These are phyloP conservation scores for Artemia sinica DNA, from an alignment of 2,888 invertebrate genomes.

Conservation along the genomic window DNA sequence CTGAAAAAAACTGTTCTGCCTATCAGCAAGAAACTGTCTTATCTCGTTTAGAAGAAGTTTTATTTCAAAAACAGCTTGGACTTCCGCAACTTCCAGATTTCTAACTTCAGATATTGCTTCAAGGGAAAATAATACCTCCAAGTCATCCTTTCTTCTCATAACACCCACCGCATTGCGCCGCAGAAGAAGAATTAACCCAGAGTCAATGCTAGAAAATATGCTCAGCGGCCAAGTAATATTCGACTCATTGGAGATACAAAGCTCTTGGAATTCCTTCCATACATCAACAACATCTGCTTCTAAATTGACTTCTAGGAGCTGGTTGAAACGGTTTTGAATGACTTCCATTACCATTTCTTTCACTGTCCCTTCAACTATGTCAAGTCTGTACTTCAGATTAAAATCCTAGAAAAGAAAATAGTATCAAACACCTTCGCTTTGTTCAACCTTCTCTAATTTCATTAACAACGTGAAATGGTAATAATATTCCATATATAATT, in stretches of 20 bases:
- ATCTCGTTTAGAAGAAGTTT: background rate
- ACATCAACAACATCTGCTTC: conserved; percentile 8
- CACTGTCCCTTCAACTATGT: background rate
- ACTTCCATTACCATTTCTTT: background rate
- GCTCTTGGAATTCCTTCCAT: background rate
- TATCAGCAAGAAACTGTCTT: background rate
- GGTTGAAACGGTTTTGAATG: background rate
- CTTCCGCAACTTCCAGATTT: background rate
- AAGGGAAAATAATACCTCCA: background rate
- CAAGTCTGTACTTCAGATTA: background rate
- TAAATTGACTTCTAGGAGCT: background rate
- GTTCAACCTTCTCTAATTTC: background rate
- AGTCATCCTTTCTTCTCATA: background rate
- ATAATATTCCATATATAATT: background rate
- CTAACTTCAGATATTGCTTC: background rate
- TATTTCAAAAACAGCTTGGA: background rate
- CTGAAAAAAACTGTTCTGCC: background rate
- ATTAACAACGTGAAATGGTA: background rate
- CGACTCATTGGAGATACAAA: background rate
- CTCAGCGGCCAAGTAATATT: background rate
- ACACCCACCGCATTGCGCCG: background rate
- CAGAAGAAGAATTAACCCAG: background rate
- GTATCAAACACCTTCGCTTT: background rate
- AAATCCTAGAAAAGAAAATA: background rate
- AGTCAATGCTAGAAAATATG: background rate